These are phyloP conservation scores for Amphipyra tragopoginis DNA, from an alignment of 2,888 invertebrate genomes.

Conservation along the genomic window DNA sequence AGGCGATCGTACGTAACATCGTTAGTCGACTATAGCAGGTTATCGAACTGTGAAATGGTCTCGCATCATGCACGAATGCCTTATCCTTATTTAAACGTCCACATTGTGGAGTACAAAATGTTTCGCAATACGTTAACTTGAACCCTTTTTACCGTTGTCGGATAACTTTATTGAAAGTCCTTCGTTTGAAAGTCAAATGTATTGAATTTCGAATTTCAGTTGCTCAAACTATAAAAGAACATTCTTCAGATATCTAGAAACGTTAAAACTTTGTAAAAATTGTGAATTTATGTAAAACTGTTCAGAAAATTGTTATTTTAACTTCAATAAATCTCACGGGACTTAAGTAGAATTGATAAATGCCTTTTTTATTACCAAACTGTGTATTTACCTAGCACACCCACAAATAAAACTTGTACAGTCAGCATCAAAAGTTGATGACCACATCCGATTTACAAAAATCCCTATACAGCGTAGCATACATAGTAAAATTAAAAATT, in stretches of 20 bases:
- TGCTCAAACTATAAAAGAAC: slow-evolving; percentile 21
- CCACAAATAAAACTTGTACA: no score
- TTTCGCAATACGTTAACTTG: slow-evolving; percentile 27
- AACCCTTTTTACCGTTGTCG: slow-evolving; percentile 30
- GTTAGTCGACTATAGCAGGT: slow-evolving; percentile 24
- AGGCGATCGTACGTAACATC: slow-evolving; percentile 18
- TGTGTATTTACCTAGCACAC: no score
- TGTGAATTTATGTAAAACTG: slow-evolving; percentile 15
- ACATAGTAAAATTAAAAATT: no score
- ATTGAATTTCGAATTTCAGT: slow-evolving; percentile 24
- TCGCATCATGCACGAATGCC: slow-evolving; percentile 50
- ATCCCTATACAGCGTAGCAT: no score
- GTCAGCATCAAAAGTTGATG: no score
- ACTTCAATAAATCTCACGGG: no score
- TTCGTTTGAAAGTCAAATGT: slow-evolving; percentile 40
- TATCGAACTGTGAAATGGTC: slow-evolving; percentile 54
- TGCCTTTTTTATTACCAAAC: no score
- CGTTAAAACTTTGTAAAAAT: slow-evolving; percentile 2
- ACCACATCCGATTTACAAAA: no score
- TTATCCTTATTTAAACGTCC: slow-evolving; percentile 45
- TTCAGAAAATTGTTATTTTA: background rate
- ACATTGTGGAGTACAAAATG: slow-evolving; percentile 34
- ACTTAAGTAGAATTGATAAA: no score
- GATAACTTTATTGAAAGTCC: slow-evolving; percentile 33
- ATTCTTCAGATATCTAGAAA: slow-evolving; percentile 12